phyloP scores from a whole-genome alignment of 1,140 invertebrate genomes.

The Palaemon carinicauda region DNA sequence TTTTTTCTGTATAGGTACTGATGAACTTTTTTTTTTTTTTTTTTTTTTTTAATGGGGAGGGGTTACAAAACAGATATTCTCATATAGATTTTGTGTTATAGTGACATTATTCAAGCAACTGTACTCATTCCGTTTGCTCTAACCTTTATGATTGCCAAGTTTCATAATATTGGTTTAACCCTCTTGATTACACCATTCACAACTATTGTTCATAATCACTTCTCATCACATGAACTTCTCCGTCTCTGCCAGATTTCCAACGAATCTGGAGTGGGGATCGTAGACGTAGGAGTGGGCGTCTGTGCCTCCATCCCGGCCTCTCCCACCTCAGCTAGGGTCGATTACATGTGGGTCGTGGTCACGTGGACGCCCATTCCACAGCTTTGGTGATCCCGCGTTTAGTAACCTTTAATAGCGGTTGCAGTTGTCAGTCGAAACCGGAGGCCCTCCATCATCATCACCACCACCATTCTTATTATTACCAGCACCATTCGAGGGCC shows the following conservation, averaged over 20 bases:
- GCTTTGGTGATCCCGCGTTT: constrained; percentile 92
- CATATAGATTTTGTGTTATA: too few species aligned
- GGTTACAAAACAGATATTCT: too few species aligned
- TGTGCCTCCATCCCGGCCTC: not conserved
- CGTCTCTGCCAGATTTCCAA: constrained; percentile 13
- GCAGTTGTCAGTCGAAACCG: constrained; percentile 88
- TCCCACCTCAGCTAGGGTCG: constrained; percentile 59
- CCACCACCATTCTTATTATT: not conserved
- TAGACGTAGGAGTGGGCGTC: constrained; percentile 11
- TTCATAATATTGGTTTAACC: too few species aligned
- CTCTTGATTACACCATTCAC: too few species aligned
- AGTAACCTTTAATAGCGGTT: constrained; percentile 81
- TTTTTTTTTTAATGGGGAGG: too few species aligned
- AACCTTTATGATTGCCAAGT: too few species aligned
- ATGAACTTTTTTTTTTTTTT: too few species aligned
- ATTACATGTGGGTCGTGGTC: constrained; percentile 92
- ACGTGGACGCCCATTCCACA: constrained; percentile 95
- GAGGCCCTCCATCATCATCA: constrained; percentile 74
- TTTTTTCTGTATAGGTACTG: too few species aligned
- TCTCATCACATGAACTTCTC: not conserved
- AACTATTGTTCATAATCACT: not conserved
- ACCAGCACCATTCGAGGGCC: not conserved
- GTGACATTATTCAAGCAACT: too few species aligned
- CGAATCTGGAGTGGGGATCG: constrained; percentile 6
- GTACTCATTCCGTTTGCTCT: too few species aligned